Conservation (phyloP, 2,113 vertebrate species). For the Pteruthius melanotis region DNA sequence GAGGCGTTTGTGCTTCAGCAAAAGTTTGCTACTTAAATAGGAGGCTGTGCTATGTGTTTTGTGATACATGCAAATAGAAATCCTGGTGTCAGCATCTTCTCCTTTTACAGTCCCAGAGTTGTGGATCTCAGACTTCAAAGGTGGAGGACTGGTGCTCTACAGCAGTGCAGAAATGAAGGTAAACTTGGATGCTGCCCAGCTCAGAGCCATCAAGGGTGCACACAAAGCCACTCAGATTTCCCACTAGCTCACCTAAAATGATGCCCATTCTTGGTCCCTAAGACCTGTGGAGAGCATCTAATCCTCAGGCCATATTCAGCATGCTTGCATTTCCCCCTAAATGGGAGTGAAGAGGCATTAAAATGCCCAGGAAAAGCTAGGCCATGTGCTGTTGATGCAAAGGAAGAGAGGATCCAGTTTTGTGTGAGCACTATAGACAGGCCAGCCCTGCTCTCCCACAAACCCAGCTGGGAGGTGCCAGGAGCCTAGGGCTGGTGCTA, state of each 20-base stretch:
- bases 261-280: not conserved
- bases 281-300: not conserved
- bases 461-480: not conserved
- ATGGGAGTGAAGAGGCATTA: not conserved
- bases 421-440: not conserved
- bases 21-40: conserved; percentile 10
- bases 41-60: not conserved
- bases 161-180: not conserved
- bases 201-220: not conserved
- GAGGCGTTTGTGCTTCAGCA: not conserved
- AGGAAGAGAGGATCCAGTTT: not conserved
- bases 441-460: not conserved
- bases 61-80: not conserved
- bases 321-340: not conserved
- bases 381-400: not conserved
- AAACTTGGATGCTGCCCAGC: not conserved
- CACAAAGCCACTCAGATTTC: accelerated
- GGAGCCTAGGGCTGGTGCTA: not conserved
- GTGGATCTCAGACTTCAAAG: not conserved
- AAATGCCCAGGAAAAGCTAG: not conserved
- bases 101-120: not conserved
- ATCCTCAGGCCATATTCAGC: not conserved
- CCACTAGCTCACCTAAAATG: not conserved
- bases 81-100: not conserved
- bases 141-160: not conserved